Evolutionary conservation across 2,113 vertebrate species (phyloP).

Genomic region (Perognathus longimembris): DNA sequence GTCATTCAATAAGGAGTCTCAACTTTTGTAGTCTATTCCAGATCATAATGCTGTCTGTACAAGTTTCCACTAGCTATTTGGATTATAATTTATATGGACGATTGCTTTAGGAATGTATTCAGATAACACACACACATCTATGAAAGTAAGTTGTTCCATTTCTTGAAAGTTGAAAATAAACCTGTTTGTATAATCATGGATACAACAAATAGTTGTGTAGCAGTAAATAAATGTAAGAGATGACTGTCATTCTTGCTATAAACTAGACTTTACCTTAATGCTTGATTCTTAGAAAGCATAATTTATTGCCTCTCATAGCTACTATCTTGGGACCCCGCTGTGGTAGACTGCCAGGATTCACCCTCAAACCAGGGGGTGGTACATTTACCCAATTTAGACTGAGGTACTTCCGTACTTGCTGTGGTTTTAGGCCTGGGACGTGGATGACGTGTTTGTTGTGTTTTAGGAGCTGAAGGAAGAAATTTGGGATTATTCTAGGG

Average conservation of each 20-base stretch:
- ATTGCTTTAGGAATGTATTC: conserved; percentile 29
- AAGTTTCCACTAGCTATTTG: conserved; percentile 2
- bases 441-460: conserved; percentile 60
- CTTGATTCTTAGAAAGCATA: background rate
- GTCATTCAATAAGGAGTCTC: background rate
- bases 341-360: background rate
- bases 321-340: background rate
- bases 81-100: conserved; percentile 8
- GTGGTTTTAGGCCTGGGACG: conserved; percentile 70
- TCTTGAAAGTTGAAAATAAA: conserved; percentile 1
- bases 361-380: background rate
- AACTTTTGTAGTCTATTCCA: background rate
- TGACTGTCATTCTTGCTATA: background rate
- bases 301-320: background rate
- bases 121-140: background rate
- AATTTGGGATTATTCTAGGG: conserved; percentile 52
- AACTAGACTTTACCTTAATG: background rate
- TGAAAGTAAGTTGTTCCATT: background rate
- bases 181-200: background rate
- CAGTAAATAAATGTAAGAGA: background rate
- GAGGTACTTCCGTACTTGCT: conserved; percentile 79
- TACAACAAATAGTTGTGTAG: background rate
- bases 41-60: background rate
- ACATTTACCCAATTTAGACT: conserved; percentile 85
- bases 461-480: conserved; percentile 83